phyloP scores from a whole-genome alignment of 2,797 vertebrate species.

The Helicolenus hilgendorfi region DNA sequence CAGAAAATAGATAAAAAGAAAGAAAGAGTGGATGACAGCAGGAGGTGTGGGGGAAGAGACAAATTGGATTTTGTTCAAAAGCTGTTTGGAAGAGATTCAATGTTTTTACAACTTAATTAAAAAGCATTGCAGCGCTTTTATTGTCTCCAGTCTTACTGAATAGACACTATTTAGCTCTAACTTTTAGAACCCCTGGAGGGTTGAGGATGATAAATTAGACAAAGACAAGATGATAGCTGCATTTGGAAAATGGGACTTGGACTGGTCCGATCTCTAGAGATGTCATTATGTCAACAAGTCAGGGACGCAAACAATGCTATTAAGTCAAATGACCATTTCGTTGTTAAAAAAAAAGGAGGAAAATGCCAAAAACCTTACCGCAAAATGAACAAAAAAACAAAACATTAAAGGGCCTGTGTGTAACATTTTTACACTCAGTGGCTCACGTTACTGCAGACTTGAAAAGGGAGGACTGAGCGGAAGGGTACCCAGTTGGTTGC shows the following conservation, averaged over 20 bases:
- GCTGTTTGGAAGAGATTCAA: constrained; percentile 73
- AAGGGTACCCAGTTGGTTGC: too few species aligned
- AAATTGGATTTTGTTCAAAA: constrained; percentile 73
- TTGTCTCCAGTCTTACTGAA: constrained; percentile 34
- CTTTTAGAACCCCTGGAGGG: constrained; percentile 6
- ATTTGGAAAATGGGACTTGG: not conserved
- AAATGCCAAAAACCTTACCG: not conserved
- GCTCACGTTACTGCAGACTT: too few species aligned
- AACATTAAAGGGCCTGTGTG: not conserved
- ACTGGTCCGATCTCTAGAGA: not conserved
- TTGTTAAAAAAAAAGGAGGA: not conserved
- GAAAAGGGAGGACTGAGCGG: too few species aligned
- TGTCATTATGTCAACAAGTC: not conserved
- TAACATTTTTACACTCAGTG: too few species aligned
- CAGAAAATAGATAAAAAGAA: not conserved
- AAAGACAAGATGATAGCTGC: constrained; percentile 21
- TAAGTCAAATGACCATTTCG: not conserved
- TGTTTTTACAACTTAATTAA: constrained; percentile 71
- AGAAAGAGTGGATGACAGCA: constrained; percentile 3
- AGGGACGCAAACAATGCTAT: not conserved
- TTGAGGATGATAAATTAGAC: constrained; percentile 30
- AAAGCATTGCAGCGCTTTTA: constrained; percentile 49
- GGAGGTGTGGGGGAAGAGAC: constrained; percentile 18
- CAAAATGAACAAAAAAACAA: not conserved
- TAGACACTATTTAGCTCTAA: constrained; percentile 9